Evolutionary conservation across 2,888 invertebrate species (phyloP).

Genomic region (Acleris holmiana): DNA sequence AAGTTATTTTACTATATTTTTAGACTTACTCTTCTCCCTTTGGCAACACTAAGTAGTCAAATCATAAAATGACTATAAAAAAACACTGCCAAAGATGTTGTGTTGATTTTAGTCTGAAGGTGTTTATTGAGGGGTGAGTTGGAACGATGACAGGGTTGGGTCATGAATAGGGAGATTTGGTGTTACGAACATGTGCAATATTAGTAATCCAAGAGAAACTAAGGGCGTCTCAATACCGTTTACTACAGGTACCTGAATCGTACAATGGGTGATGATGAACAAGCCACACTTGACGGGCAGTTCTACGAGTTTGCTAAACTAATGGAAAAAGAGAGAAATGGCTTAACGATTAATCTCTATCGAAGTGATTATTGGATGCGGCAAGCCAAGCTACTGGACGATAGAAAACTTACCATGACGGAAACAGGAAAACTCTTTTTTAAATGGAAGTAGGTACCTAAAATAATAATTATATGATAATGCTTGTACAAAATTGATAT

Average conservation of each 20-base stretch:
- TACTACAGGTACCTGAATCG: constrained; percentile 9
- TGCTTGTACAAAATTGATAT: too few species aligned
- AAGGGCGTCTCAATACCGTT: neutral
- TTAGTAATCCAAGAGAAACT: neutral
- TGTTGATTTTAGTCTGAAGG: too few species aligned
- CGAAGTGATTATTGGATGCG: constrained; percentile 72
- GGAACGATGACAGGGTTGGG: too few species aligned
- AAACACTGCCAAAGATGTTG: too few species aligned
- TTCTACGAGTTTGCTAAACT: constrained; percentile 60
- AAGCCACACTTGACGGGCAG: constrained; percentile 66
- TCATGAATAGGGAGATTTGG: too few species aligned
- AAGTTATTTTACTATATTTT: too few species aligned
- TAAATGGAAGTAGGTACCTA: constrained; percentile 45
- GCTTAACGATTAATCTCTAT: constrained; percentile 62
- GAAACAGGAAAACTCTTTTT: constrained; percentile 70
- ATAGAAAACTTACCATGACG: constrained; percentile 70
- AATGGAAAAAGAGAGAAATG: constrained; percentile 58
- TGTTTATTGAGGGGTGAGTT: too few species aligned
- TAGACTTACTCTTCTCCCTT: too few species aligned
- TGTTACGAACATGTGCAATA: too few species aligned
- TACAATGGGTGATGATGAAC: constrained; percentile 66
- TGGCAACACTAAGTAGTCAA: too few species aligned
- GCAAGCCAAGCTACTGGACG: constrained; percentile 67
- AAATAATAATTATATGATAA: too few species aligned
- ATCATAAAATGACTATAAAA: too few species aligned